Base-by-base conservation (phyloP, 2,888 invertebrate genomes). In the Onchidella celtica region DNA sequence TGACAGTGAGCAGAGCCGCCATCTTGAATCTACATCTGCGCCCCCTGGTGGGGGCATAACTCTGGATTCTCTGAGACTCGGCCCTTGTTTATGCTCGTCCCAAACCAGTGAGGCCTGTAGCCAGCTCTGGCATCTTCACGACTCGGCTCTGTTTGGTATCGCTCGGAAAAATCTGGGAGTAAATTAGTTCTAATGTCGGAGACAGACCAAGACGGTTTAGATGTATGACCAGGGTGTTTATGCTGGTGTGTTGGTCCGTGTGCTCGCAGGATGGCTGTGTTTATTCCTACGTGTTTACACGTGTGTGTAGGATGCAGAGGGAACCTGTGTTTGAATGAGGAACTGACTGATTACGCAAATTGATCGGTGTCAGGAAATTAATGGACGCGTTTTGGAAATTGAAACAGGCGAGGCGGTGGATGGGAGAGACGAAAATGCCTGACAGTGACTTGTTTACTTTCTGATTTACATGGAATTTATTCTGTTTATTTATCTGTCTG, bases 61-160 rank as follows among this genome's bases (percentile, higher is more conserved):
- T 40, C 40, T 27, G 75, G 38, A 24, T 27, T 40, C 63, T 63
- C 74, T 61, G 59, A n/a, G 32, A 34, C 57, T 72, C 21, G n/a
- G n/a, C 34, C 72, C 75, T 61, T 75, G 75, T 75, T 75, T 75
- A 75, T 40, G 38, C 29, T 27, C 40, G 38, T 61, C 40, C 63
- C 40, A 75, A 75, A 75, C 75, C 65, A 75, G 40, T 27, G 63
- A 21, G 21, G 61, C 32, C 40, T 75, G 63, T 21, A 24, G 27
- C 40, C 65, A 63, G 40, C 40, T 36, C 21, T 75, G 75, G 40
- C 75, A 75, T 75, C 63, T 75, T 75, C 75, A 75, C 75, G 75
- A 75, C 63, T 36, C 59, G 61, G 36, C 75, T 75, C 27, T 75
- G 75, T 38, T 65, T n/a, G 75, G 75, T 65, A 40, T 65, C 75